Base-by-base conservation (phyloP, 2,113 vertebrate species). In the Tinamus guttatus region DNA sequence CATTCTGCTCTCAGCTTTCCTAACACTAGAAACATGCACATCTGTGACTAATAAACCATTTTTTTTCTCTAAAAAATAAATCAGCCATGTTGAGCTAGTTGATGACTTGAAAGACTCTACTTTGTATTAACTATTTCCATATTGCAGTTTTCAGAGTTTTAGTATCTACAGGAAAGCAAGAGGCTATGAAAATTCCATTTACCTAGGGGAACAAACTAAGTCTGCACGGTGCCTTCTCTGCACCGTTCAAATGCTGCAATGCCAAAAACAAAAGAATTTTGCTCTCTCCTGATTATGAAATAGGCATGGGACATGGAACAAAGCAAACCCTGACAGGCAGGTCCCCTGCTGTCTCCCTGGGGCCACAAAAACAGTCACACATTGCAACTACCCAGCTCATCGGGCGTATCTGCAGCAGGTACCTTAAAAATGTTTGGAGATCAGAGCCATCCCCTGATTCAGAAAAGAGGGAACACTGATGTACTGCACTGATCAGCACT, bases 41-140 rank as follows among this genome's bases (percentile, higher is more conserved):
- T 97, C 97, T 98, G 97, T 94, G 92, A 97, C 85, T 97, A 97
- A 98, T 98, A 96, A 93, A 95, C 65, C 59, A 0, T 24, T 38
- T 90, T 93, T 81, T 85, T 89, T 13, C 68, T 21, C 52, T 25
- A 90, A 77, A 97, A 95, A 95, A 96, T 93, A 95, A 96, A 96
- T 94, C 76, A 96, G 47, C 76, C 92, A 85, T 81, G 84, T 89
- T 96, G 94, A 95, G 95, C 76, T 88, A 68, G 96, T 13, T 95
- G 91, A 81, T 93, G 93, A 89, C 91, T 89, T 80, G 77, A 96
- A 96, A 84, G 59, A 81, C 90, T 65, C 51, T 62, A 87, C 79
- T 96, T 96, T 78, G 56, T 38, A 94, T 96, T 92, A 96, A 95
- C 92, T 90, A 85, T 86, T 95, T 95, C 93, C 87, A 94, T 40